Base-by-base conservation (phyloP, 2,888 invertebrate genomes). In the Ormyrus thymus region DNA sequence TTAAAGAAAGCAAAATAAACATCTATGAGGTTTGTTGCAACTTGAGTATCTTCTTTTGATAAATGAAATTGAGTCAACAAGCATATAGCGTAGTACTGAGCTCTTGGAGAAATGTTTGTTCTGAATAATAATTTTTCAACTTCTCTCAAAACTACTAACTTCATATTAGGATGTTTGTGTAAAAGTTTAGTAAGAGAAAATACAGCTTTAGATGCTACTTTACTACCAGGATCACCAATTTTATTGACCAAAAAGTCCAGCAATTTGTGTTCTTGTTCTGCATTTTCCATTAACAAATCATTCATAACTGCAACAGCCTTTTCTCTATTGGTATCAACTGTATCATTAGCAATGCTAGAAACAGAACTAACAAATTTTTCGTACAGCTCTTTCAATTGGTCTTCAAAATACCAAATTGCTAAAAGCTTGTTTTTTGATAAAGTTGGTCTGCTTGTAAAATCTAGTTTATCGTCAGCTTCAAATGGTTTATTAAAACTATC, bases 1-100 rank as follows among this genome's bases (percentile, higher is more conserved):
- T 97, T 98, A 91, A 99, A 99, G 89, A 99, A 97, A 0, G 97
- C 94, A 89, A 99, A 97, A 90, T 99, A 99, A 69, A 99, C 95
- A 82, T 95, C 93, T 62, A 99, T 95, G 51, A 99, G 91, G 84
- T 94, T 95, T 83, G 94, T 94, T 0, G 98, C 97, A 13, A 98
- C 92, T 66, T 93, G 92, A 5, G 92, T 91, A 83, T 97, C 95
- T 4, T 95, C 94, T 74, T 93, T 93, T 7, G 93, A 93, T 56
- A 97, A 91, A 81, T 94, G 93, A 87, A 98, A 95, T 89, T 97
- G 97, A 65, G 96, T 95, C 51, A 99, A 91, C 88, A 97, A 97
- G 87, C 98, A 98, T 6, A 99, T 92, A 0, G 96, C 95, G 90
- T 98, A 98, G 88, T 97, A 98, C 89, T 98, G 98, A 0, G 98